A percentile compares a stretch with the other conserved stretches of the same genome.
Evolutionary conservation across 2,113 vertebrate species (phyloP).

Genomic region (Aegotheles bennettii): DNA sequence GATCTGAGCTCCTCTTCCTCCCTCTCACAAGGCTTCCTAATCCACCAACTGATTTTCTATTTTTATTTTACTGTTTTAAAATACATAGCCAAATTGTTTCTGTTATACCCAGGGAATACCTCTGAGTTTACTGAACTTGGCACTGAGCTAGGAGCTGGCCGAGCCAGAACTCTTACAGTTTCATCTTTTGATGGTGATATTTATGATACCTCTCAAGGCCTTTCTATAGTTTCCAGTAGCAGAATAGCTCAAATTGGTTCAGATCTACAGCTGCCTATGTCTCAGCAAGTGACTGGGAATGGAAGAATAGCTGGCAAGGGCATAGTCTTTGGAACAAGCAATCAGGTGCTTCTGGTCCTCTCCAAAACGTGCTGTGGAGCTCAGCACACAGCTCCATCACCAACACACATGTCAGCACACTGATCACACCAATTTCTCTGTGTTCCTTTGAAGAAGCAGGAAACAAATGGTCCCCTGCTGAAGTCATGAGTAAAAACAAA

Average conservation of each 20-base stretch:
- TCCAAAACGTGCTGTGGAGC: not conserved
- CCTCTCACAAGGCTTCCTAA: not conserved
- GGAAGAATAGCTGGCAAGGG: not conserved
- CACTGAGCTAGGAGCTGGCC: not conserved
- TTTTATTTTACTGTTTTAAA: not conserved
- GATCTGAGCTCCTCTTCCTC: not conserved
- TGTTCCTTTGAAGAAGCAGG: not conserved
- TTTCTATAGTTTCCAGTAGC: not conserved
- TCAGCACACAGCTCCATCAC: not conserved
- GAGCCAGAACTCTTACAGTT: not conserved
- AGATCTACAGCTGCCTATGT: not conserved
- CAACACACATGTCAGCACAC: not conserved
- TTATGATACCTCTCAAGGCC: not conserved
- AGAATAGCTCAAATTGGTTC: not conserved
- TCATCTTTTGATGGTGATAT: not conserved
- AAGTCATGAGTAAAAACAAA: constrained; percentile 47
- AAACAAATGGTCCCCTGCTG: constrained; percentile 19
- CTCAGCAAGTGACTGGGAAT: not conserved
- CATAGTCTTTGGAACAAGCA: not conserved
- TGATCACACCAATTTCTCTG: not conserved
- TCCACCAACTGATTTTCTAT: not conserved
- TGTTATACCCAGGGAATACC: not conserved
- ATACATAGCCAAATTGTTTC: not conserved
- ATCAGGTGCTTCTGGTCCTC: not conserved
- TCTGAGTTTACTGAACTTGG: not conserved